A percentile compares a stretch with the other conserved stretches of the same genome.
Conservation (phyloP, 2,888 invertebrate species). For the Anorthoa munda region DNA sequence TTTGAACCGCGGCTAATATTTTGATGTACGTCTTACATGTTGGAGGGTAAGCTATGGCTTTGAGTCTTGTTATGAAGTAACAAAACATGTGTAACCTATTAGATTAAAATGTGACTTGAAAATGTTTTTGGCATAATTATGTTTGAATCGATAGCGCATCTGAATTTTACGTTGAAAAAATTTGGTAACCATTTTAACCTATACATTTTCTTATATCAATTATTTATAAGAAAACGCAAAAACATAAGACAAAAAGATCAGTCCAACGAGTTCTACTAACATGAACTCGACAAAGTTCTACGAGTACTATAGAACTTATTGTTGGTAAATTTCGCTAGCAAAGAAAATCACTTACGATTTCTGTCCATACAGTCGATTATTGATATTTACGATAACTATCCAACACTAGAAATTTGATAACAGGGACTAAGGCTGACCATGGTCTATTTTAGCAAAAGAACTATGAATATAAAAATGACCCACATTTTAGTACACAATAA, state of each 20-base stretch:
- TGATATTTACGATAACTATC: neutral
- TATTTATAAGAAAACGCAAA: no score
- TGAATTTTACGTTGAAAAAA: no score
- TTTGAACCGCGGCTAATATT: conserved; percentile 44
- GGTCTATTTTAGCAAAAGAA: conserved; percentile 2
- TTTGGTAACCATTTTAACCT: no score
- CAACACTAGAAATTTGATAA: neutral
- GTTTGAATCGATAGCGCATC: no score
- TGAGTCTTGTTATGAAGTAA: conserved; percentile 4
- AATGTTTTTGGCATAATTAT: neutral
- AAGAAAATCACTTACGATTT: neutral
- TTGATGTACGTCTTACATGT: conserved; percentile 23
- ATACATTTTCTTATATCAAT: no score
- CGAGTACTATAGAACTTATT: neutral
- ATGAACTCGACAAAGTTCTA: neutral
- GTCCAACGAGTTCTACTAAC: neutral
- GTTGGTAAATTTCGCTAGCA: neutral
- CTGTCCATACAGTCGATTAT: neutral
- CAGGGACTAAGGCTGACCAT: neutral
- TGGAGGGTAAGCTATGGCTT: conserved; percentile 3
- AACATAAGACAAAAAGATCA: no score
- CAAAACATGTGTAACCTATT: neutral
- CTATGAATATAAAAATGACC: neutral
- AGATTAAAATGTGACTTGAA: neutral
- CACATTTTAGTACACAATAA: conserved; percentile 1